Percentiles rank a stretch among this genome's conserved stretches.
These are phyloP conservation scores for Drosophila merina DNA, from an alignment of 2,888 invertebrate species.

Conservation along the genomic window DNA sequence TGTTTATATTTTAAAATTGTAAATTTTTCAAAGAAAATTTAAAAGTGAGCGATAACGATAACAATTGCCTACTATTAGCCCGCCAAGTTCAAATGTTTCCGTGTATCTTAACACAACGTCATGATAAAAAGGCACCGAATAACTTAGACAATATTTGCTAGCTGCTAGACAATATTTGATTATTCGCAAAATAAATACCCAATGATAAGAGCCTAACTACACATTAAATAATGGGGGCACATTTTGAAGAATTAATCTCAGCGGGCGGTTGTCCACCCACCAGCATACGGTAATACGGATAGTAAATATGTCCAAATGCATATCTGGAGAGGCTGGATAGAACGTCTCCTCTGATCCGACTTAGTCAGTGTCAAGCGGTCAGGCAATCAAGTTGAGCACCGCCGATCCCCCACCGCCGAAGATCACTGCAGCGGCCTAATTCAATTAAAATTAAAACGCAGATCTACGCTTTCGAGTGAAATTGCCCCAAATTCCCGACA, in stretches of 20 bases:
- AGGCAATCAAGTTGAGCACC: slow-evolving; percentile 48
- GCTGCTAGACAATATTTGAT: slow-evolving; percentile 35
- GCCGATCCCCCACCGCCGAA: slow-evolving; percentile 20
- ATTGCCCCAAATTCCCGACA: slow-evolving; percentile 65
- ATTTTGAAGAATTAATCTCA: slow-evolving; percentile 59
- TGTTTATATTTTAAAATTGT: neutral
- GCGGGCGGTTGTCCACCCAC: slow-evolving; percentile 32
- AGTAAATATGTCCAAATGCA: slow-evolving; percentile 70
- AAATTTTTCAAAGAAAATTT: neutral
- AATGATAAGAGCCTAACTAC: slow-evolving; percentile 35
- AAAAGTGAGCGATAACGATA: neutral
- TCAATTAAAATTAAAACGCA: slow-evolving; percentile 75
- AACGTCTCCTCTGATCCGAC: slow-evolving; percentile 17
- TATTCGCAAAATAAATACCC: slow-evolving; percentile 36
- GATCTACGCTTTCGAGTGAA: slow-evolving; percentile 67
- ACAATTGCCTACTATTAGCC: neutral
- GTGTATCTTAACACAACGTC: neutral
- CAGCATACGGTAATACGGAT: slow-evolving; percentile 38
- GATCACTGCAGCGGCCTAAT: slow-evolving; percentile 66
- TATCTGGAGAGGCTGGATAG: slow-evolving; percentile 49
- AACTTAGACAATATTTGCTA: neutral
- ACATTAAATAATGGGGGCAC: slow-evolving; percentile 33
- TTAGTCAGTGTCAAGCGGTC: slow-evolving; percentile 64
- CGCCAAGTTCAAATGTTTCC: neutral
- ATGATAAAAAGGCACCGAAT: neutral